Conservation (phyloP, 2,113 vertebrate genomes). For the Urocolius indicus region DNA sequence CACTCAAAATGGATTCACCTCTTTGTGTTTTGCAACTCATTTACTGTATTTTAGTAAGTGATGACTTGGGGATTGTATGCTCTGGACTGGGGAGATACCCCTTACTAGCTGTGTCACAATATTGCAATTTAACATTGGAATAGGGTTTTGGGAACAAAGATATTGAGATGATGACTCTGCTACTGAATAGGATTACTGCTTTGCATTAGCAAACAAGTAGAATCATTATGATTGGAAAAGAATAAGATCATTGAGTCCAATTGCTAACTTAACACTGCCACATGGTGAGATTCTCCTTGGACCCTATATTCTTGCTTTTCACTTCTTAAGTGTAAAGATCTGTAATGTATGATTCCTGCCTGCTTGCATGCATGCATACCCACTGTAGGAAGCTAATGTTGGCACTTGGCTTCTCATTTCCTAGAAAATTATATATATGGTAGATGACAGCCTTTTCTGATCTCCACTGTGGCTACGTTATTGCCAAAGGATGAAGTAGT, state of each 20-base stretch:
- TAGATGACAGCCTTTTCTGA: neutral
- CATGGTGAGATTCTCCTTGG: neutral
- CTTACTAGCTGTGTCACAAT: neutral
- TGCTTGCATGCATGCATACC: neutral
- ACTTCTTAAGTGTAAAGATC: neutral
- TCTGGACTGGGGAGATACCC: neutral
- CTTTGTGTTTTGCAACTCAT: neutral
- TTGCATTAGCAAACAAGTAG: neutral
- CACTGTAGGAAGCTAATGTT: neutral
- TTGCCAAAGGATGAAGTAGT: neutral
- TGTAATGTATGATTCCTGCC: neutral
- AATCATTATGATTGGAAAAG: too few species aligned
- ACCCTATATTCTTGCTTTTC: neutral
- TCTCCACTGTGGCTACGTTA: fast-evolving
- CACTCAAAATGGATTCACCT: neutral
- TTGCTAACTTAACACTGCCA: too few species aligned
- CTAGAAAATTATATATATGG: neutral
- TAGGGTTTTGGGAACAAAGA: neutral
- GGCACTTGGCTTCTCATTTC: neutral
- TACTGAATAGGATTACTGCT: neutral
- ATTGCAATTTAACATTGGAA: neutral
- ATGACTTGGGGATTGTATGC: neutral
- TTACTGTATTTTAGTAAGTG: neutral
- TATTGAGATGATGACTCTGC: neutral
- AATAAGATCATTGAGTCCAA: too few species aligned